Base-by-base conservation (phyloP, 2,797 vertebrate genomes). In the Danio tinwini region DNA sequence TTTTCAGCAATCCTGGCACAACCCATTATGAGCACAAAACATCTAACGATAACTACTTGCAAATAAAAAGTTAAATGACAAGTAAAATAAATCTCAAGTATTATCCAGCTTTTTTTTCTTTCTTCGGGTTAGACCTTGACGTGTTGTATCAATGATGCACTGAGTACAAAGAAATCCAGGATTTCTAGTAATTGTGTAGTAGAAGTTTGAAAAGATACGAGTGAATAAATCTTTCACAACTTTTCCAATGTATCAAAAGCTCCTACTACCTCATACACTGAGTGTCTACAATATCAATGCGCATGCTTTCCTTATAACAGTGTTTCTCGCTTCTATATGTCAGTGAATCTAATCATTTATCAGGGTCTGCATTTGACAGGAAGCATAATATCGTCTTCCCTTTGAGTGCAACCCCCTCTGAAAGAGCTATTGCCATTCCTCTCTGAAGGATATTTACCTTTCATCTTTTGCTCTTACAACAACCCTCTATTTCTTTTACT, bases 391-490 rank as follows among this genome's bases (percentile, higher is more conserved):
- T 13, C 39, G 4, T 42, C 56, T 39, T 65, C 50, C 52, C 55
- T 82, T 59, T 70, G 50, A 49, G 39, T 68, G 76, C 71, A 70
- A 21, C 44, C 71, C 16, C 6, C 52, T 82, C 58, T 68, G 73
- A 73, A 63, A 63, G 37, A 50, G 50, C 56, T 21, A 40, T 74
- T 87, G 56, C 76, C 65, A 75, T 80, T 75, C 78, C 68, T 64
- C 67, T 75, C 52, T 59, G 10, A 76, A 64, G 53, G 53, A 62
- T 63, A 39, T 77, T 81, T 67, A 21, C 74, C 86, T 91, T 93
- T 93, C 86, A 93, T 93, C 88, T 90, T 83, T 50, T 40, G 59
- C 56, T 87, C 86, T 91, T 81, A 89, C 88, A 92, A 78, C 80
- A 92, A 78, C 80, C 80, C 82, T 86, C 71, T 81, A 83, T 88